Evolutionary conservation across 2,888 invertebrate genomes (phyloP), one percentile per base, ranked within the genome.

Genomic region (Drosophila phalerata): DNA sequence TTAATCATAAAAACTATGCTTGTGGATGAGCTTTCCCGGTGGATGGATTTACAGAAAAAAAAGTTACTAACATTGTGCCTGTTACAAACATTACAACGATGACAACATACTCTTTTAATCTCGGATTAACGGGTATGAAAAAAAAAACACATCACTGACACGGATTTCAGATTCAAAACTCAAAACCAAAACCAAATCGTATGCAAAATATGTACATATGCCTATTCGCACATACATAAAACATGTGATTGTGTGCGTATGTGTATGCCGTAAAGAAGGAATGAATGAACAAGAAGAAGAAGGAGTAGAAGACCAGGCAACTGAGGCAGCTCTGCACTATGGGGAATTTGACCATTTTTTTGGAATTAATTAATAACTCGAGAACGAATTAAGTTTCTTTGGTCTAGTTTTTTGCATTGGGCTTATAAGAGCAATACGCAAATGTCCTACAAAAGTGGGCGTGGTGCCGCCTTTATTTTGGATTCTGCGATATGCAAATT

Each of bases 131-230:
- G 37, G 34, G 5, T 34, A 37, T 37, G 1, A 28, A 28, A 37
- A 37, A n/a, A 37, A 11, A 28, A 25, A 43, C 49, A 47, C n/a
- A 64, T 37, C 30, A 56, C 51, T 45, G 58, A 57, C 52, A 77
- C 56, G 49, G 42, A 77, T 64, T 75, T 69, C 17, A 65, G 55
- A 77, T 76, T 76, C 69, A 76, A 73, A 73, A 73, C 69, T 77
- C 63, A 61, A 64, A 76, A 73, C 49, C 63, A 75, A 73, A 74
- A 43, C 28, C 58, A 66, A 77, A 79, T 60, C 61, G 62, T 79
- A 77, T 79, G 75, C 75, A 75, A 68, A 77, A 68, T 71, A 64
- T 71, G 42, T 58, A 63, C 70, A 74, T 67, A 78, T 62, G 69
- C 49, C 42, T 58, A 40, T 52, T 45, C 22, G 11, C 43, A 56